A percentile compares a stretch with the other conserved stretches of the same genome.
These are phyloP conservation scores for Thymallus thymallus DNA, from an alignment of 2,113 vertebrate genomes.

Conservation along the genomic window DNA sequence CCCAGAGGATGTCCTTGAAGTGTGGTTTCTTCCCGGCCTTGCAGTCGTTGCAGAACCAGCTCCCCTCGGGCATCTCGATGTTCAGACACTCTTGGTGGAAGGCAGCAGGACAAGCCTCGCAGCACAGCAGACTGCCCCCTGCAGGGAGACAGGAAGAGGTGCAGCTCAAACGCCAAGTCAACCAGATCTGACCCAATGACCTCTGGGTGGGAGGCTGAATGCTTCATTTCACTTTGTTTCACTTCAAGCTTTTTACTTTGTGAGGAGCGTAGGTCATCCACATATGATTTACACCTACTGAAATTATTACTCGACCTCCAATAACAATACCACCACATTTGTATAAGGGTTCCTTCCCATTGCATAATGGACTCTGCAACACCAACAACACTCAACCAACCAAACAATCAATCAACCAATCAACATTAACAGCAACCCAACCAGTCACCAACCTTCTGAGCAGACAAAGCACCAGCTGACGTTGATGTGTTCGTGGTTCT, in stretches of 20 bases:
- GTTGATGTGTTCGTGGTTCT: conserved; percentile 97
- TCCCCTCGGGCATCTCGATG: conserved; percentile 97
- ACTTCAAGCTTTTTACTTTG: too few relatives aligned
- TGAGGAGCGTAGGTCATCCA: too few relatives aligned
- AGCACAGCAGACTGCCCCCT: conserved; percentile 98
- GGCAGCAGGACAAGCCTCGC: conserved; percentile 95
- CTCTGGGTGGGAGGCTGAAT: not conserved
- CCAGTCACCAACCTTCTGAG: conserved; percentile 85
- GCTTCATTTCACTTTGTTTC: not conserved
- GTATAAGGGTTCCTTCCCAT: not conserved
- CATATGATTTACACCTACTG: not conserved
- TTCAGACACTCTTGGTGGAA: conserved; percentile 98
- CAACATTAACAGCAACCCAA: not conserved
- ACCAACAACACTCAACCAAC: not conserved
- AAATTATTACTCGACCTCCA: not conserved
- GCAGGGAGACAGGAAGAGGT: conserved; percentile 12
- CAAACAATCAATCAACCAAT: too few relatives aligned
- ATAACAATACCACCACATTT: not conserved
- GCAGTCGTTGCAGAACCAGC: conserved; percentile 98
- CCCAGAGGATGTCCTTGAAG: conserved; percentile 97
- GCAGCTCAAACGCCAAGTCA: not conserved
- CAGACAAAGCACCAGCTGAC: conserved; percentile 99
- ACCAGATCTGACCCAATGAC: not conserved
- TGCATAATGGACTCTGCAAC: not conserved
- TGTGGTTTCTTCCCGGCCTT: conserved; percentile 95